Conservation (phyloP, 2,888 invertebrate species). For the Phlogophora meticulosa region DNA sequence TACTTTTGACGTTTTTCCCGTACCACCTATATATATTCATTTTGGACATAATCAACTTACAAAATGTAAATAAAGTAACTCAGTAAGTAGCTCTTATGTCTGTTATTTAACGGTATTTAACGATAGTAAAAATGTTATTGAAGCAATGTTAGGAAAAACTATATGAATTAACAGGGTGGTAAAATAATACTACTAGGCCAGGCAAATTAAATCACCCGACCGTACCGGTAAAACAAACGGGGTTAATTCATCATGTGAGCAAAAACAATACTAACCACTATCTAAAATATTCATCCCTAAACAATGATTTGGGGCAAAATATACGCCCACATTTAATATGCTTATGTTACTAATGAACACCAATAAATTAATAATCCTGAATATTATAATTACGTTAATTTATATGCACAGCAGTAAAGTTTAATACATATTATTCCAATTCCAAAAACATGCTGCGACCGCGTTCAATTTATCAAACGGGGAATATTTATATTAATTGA, state of each 20-base stretch:
- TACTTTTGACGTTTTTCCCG: neutral
- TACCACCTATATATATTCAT: too few species aligned
- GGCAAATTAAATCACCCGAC: neutral
- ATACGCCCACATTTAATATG: slow-evolving; percentile 12
- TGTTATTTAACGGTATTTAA: too few species aligned
- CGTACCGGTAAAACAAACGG: slow-evolving; percentile 1
- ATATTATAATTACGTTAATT: slow-evolving; percentile 54
- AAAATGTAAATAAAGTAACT: too few species aligned
- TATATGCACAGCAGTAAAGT: slow-evolving; percentile 45
- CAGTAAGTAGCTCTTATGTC: too few species aligned
- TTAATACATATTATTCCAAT: slow-evolving; percentile 21
- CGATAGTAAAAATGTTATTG: neutral
- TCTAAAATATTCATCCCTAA: slow-evolving; percentile 6
- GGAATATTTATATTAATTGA: neutral
- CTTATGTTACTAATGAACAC: slow-evolving; percentile 30
- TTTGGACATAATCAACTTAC: too few species aligned
- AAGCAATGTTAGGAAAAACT: neutral
- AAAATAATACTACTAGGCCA: neutral
- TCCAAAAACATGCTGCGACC: slow-evolving; percentile 29
- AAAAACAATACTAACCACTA: neutral
- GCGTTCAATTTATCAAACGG: slow-evolving; percentile 14
- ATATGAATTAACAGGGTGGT: neutral
- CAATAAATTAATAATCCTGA: slow-evolving; percentile 45
- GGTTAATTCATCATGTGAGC: neutral
- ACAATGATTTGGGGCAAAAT: slow-evolving; percentile 4